Conservation (phyloP, 1,140 invertebrate species). For the Neocloeon triangulifer region DNA sequence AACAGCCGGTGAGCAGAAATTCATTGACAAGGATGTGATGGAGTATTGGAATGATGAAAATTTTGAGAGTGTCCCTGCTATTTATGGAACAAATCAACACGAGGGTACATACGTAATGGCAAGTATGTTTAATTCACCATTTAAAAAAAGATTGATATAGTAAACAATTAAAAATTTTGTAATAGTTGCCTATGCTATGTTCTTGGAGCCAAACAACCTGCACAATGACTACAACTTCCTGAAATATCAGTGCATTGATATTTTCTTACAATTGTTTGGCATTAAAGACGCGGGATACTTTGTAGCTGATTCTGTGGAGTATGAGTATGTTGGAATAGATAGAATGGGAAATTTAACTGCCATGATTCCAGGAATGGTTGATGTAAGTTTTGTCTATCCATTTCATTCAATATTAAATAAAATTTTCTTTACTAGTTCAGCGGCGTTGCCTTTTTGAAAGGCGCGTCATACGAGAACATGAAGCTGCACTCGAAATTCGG, state of each 20-base stretch:
- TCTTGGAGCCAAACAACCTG: no score
- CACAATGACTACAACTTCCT: no score
- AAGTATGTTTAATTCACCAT: no score
- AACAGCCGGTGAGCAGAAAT: conserved; percentile 1
- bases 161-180: no score
- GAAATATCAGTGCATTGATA: no score
- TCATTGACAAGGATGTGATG: background rate
- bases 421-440: background rate
- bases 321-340: background rate
- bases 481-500: background rate
- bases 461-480: background rate
- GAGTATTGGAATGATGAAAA: background rate
- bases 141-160: no score
- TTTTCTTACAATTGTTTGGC: no score
- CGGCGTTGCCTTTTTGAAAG: background rate
- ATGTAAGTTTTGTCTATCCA: conserved; percentile 12
- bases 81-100: conserved; percentile 1
- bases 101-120: no score
- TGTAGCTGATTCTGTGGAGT: background rate
- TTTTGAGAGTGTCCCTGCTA: conserved; percentile 1
- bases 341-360: conserved; percentile 11
- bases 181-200: no score
- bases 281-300: conserved; percentile 11
- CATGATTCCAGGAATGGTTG: conserved; percentile 12
- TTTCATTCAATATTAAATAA: no score